Base-by-base conservation (phyloP, 2,113 vertebrate species). In the Salvelinus sp. region DNA sequence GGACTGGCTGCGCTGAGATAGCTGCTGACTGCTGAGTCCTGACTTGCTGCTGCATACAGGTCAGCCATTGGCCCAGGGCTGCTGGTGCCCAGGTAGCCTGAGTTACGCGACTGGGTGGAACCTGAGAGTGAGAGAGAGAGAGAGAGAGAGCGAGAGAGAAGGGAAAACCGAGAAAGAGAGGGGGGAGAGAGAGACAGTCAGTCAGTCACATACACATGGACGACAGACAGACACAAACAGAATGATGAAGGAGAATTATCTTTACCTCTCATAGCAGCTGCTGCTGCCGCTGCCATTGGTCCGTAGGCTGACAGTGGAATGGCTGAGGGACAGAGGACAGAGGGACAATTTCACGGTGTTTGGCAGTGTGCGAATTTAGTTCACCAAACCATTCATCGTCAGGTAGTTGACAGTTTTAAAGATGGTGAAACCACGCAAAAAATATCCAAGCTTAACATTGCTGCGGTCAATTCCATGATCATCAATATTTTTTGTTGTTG, bases 221-320 rank as follows among this genome's bases (percentile, higher is more conserved):
- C 9, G 38, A 44, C 38, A 44, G 38, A 44, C 7, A 44, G 38
- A 44, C 38, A 44, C 76, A 75, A 66, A 77, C 38, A 84, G 77
- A 3, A 16, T 12, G 23, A 57, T 94, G 94, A 95, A 54, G 50
- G 16, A 54, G 4, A 14, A 54, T 54, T 1, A 44, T 44, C 9
- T 76, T 54, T 80, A 93, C 93, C 97, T 95, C 97, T 94, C 90
- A 98, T 96, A 88, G 97, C 95, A 0, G 95, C 96, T 0, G 96
- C 97, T 0, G 96, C 96, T 0, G 97, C 97, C 0, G 97, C 97
- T 0, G 97, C 97, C 96, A 98, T 98, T 44, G 97, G 97, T 92
- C 96, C 97, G 2, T 98, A 98, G 2, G 97, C 97, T 73, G 97
- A 98, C 91, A 99, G 94, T 74, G 97, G 97, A 80, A 98, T 99